These are phyloP conservation scores for Urocitellus parryii DNA, from an alignment of 2,113 vertebrate genomes.

Conservation along the genomic window DNA sequence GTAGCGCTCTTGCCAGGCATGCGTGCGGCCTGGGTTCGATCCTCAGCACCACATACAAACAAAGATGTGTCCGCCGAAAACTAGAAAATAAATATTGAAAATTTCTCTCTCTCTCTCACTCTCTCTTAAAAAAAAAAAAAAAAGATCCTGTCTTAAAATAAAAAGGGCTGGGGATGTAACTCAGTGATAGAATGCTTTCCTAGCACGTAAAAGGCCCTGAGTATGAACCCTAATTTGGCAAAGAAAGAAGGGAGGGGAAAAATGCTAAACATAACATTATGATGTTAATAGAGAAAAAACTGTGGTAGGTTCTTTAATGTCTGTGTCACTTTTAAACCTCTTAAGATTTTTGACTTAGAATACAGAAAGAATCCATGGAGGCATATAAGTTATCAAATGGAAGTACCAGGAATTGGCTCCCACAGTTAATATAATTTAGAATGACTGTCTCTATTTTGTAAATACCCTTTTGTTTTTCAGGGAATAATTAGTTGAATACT, in stretches of 20 bases:
- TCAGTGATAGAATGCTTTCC: too few species aligned
- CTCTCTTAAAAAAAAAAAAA: too few species aligned
- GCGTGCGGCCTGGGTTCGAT: too few species aligned
- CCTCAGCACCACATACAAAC: too few species aligned
- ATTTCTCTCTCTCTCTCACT: too few species aligned
- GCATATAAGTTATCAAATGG: not conserved
- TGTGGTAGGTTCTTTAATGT: not conserved
- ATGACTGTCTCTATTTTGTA: not conserved
- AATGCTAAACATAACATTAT: not conserved
- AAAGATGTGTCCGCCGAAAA: too few species aligned
- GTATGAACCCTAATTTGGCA: too few species aligned
- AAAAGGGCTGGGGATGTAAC: too few species aligned
- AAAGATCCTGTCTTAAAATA: too few species aligned
- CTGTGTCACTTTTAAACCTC: not conserved
- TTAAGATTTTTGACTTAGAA: conserved; percentile 8
- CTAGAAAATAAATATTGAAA: too few species aligned
- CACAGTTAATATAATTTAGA: not conserved
- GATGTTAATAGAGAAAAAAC: not conserved
- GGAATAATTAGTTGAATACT: conserved; percentile 35
- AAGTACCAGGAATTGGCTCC: conserved; percentile 14
- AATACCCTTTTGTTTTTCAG: conserved; percentile 42
- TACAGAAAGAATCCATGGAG: not conserved
- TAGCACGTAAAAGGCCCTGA: too few species aligned
- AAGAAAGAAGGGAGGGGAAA: not conserved
- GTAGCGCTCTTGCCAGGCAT: too few species aligned